Conservation (phyloP, 2,113 vertebrate species). For the human region DNA sequence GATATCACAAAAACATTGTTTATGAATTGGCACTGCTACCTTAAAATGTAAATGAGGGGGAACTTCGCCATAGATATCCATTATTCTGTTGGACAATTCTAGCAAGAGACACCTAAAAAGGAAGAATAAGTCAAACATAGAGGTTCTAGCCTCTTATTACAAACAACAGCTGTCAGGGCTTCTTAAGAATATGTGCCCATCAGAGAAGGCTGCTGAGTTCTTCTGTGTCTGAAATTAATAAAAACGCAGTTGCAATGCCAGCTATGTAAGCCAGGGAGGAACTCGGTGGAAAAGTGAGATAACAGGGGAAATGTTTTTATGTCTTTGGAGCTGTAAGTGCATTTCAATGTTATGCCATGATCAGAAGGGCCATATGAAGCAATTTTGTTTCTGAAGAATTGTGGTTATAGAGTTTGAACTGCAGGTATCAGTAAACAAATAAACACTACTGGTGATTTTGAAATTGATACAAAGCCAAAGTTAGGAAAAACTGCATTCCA, state of each 20-base stretch:
- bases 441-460: background rate
- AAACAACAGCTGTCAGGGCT: slow-evolving; percentile 28
- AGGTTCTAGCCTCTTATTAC: slow-evolving; percentile 37
- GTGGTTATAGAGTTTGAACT: slow-evolving; percentile 11
- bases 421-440: background rate
- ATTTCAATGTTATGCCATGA: background rate
- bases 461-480: background rate
- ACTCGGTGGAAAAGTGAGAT: background rate
- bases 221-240: background rate
- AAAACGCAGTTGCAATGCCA: fast-evolving
- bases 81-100: background rate
- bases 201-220: slow-evolving; percentile 26
- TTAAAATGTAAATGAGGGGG: background rate
- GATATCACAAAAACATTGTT: background rate
- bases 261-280: background rate
- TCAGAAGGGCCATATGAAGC: background rate
- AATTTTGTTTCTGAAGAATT: background rate
- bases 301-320: background rate
- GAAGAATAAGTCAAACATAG: background rate
- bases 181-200: slow-evolving; percentile 35
- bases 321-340: background rate
- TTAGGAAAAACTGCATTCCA: background rate
- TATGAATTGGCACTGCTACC: background rate
- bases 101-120: background rate
- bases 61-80: background rate